Evolutionary conservation across 2,797 vertebrate genomes (phyloP), one percentile per base, ranked within the genome.

Genomic region (Synanceia verrucosa): DNA sequence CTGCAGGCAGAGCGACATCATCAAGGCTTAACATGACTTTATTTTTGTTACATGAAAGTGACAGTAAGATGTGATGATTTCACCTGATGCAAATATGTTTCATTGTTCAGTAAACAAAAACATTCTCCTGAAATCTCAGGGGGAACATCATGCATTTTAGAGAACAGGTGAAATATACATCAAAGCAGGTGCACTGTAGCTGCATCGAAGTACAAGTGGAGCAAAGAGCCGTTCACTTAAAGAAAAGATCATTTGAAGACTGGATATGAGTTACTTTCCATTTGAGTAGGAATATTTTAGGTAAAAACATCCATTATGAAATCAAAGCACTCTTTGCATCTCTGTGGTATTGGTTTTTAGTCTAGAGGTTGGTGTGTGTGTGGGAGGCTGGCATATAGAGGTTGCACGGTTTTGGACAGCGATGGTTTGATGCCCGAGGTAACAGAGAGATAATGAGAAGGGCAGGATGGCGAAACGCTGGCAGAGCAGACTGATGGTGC

Each of bases 361-460:
- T 51, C 48, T 60, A 29, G 55, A 41, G 41, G 43, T 21, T 56
- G 48, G 71, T 65, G 73, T 57, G 75, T 78, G 66, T 36, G 82
- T 68, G 73, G 68, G 79, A 23, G 70, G 67, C 37, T 55, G 60
- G 77, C 48, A 24, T 52, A 43, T 47, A 57, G 78, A 76, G 76
- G 70, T 76, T 73, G 58, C 66, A 39, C 51, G 6, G 62, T 66
- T 77, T 66, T 64, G 84, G 79, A 78, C 81, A 76, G 78, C 57
- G 37, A 68, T 73, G 72, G 24, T 77, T 76, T 68, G 73, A 70
- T 1, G 84, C 73, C 77, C 1, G 74, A 60, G 82, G 78, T 76
- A 72, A 71, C 75, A 21, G 21, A 44, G 73, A 64, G 70, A 83
- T 84, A 82, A 86, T 82, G 83, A 79, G 79, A 60, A 72, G 79